Evolutionary conservation across 2,888 invertebrate species (phyloP), one percentile per base, ranked within the genome.

Genomic region (Drosophila borealis): DNA sequence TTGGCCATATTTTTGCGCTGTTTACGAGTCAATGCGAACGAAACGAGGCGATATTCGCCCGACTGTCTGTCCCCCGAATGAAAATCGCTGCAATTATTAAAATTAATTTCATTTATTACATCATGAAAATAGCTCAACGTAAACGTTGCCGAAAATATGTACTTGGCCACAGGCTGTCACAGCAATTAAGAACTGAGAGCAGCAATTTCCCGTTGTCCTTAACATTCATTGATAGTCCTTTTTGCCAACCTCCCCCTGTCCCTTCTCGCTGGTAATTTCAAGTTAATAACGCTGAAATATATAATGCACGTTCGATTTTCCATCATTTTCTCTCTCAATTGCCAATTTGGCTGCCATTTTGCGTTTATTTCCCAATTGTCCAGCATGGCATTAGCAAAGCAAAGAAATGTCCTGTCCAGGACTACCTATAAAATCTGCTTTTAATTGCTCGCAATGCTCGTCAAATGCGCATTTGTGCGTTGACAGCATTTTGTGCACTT

Each of bases 101-200:
- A 89, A 90, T 89, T 90, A 87, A 90, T 89, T 88, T 87, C 88
- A 84, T 88, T 90, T 89, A 90, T 90, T 90, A 88, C 88, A 86
- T 84, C 86, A 82, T 89, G 78, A 83, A 90, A 89, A 81, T 73
- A 76, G 70, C 64, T 72, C 49, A 59, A 68, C 76, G 36, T 64
- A 55, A 69, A 41, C 69, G 57, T 61, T 65, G 51, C 44, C 60
- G 57, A 44, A 60, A 63, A 67, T 61, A 51, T 25, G 29, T 56
- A 54, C 78, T 70, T 69, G 77, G 77, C 74, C 86, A 78, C 89
- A 89, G 66, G 70, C 89, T 88, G 87, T 88, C 87, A 51, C 46
- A 67, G 88, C 89, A 89, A 89, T 83, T 83, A 87, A 78, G 72
- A 54, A 19, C 21, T 59, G 69, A 64, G 45, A 50, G 49, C 65